Base-by-base conservation (phyloP, 2,888 invertebrate genomes). In the Rhingia campestris region DNA sequence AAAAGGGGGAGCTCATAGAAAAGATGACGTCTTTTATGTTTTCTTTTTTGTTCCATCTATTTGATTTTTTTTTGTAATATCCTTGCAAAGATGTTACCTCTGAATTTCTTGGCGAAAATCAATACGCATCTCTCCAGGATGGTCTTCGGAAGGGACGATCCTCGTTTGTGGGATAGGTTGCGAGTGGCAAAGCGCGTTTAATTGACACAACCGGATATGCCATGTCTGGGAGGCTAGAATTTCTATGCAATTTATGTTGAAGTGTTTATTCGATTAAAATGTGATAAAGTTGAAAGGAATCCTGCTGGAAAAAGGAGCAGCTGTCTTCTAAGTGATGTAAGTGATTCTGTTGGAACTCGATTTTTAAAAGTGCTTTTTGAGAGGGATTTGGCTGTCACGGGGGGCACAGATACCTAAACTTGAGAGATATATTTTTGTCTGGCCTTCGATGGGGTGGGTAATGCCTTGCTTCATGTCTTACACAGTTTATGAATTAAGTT, bases 261-360 rank as follows among this genome's bases (percentile, higher is more conserved):
- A 80, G 84, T 84, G 84, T 80, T 84, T 70, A 84, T 84, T 84
- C 66, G 80, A 80, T 80, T 84, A 80, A 75, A 80, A 80, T 39
- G 67, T 35, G 63, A 63, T 51, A 73, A 56, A 37, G 47, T 12
- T 4, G 37, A 41, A 45, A 49, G 51, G 45, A 54, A 47, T 32
- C 33, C 22, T 22, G 6, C 43, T 22, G 49, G 35, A 35, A 67
- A 73, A 58, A 63, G 33, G 47, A 76, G 47, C 67, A 82, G 56
- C 51, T 75, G 64, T 41, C 37, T 49, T 37, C 14, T 45, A 12
- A 56, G 43, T 6, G 22, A 58, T 59, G 43, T 41, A 49, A 22
- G 32, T 35, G 43, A 54, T 53, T 9, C 9, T 4, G 14, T 43
- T 3, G 30, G 54, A 9, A 0, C 12, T 14, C 39, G 30, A 9